These are phyloP conservation scores for Ciconia boyciana DNA, from an alignment of 2,113 vertebrate species.

Conservation along the genomic window DNA sequence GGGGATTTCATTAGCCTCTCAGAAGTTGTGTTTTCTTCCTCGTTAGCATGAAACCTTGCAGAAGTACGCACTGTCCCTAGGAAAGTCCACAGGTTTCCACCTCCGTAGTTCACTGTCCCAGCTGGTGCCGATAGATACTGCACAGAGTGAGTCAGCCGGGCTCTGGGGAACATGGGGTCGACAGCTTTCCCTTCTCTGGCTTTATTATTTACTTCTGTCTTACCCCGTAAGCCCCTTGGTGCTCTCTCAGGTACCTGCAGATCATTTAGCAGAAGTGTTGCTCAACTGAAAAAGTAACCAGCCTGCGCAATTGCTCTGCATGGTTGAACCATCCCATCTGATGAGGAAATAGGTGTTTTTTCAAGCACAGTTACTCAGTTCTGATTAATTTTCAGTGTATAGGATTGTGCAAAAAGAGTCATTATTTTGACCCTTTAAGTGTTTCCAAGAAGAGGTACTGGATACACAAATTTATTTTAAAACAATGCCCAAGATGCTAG, in stretches of 20 bases:
- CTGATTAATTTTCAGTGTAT: not conserved
- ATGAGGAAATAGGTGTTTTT: not conserved
- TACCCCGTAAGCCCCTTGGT: too few relatives aligned
- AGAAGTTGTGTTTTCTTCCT: not conserved
- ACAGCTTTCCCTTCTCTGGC: not conserved
- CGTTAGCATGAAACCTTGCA: not conserved
- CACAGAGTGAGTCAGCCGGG: not conserved
- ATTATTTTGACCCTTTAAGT: not conserved
- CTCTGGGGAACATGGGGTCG: not conserved
- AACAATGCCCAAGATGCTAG: not conserved
- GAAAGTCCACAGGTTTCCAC: not conserved
- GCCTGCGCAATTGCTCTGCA: not conserved
- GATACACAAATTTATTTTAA: not conserved
- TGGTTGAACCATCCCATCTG: not conserved
- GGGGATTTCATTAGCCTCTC: not conserved
- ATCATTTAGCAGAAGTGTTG: not conserved
- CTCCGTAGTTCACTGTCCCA: rapidly evolving
- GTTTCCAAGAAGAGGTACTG: not conserved
- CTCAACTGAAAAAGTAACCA: not conserved
- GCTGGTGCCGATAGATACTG: rapidly evolving
- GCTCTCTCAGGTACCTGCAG: not conserved
- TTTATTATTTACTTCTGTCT: not conserved
- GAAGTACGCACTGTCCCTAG: not conserved
- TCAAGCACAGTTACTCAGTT: not conserved
- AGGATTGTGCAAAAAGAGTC: conserved; percentile 9